Evolutionary conservation across 2,888 invertebrate genomes (phyloP).

Genomic region (Diloba caeruleocephala): DNA sequence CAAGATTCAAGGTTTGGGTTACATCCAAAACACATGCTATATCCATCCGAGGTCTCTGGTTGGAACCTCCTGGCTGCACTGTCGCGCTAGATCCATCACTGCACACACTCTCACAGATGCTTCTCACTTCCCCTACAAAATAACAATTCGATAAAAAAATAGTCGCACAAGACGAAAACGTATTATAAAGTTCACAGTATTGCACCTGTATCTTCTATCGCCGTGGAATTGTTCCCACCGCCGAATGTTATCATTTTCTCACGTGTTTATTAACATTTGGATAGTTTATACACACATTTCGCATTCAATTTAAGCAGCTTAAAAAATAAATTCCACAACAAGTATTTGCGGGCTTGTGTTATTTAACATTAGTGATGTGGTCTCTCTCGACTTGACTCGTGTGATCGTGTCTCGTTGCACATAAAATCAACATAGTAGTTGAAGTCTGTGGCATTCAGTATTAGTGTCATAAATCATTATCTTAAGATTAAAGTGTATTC

Average conservation of each 20-base stretch:
- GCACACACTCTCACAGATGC: constrained; percentile 87
- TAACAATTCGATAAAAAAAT: constrained; percentile 47
- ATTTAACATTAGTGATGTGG: constrained; percentile 81
- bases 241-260: constrained; percentile 86
- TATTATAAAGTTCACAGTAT: constrained; percentile 62
- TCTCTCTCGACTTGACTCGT: no score
- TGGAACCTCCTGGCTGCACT: constrained; percentile 78
- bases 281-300: constrained; percentile 72
- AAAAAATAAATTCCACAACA: constrained; percentile 71
- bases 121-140: constrained; percentile 83
- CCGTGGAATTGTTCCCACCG: constrained; percentile 77
- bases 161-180: constrained; percentile 56
- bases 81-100: constrained; percentile 88
- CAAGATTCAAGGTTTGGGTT: constrained; percentile 91
- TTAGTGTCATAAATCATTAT: not conserved
- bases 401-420: no score
- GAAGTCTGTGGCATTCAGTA: constrained; percentile 16
- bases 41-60: constrained; percentile 93
- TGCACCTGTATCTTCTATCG: constrained; percentile 83
- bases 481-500: no score
- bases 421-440: constrained; percentile 12
- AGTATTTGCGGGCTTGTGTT: constrained; percentile 74
- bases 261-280: constrained; percentile 78
- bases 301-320: constrained; percentile 67
- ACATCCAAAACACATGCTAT: constrained; percentile 96